Evolutionary conservation across 37 sponge, comb jelly and placozoan species (phyloP), one percentile per base, ranked within the genome.

Genomic region (Mnemiopsis leidyi): DNA sequence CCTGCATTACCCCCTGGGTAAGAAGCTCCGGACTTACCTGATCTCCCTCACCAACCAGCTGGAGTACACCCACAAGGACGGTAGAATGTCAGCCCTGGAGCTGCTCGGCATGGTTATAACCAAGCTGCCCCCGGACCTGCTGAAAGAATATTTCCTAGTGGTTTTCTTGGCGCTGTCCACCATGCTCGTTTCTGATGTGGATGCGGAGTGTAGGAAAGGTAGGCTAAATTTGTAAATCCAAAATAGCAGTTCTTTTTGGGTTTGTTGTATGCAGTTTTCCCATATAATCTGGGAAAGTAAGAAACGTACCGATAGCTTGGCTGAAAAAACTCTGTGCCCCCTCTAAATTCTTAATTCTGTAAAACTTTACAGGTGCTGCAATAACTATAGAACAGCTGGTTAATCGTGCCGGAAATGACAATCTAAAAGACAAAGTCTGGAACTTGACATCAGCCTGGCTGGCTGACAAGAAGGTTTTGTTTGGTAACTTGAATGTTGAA

Each of bases 1-100:
- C 16, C 79, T 85, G 1, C 90, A 85, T 25, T 85, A 85, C 48
- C 90, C 90, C 23, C 90, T 85, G 90, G 90, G 90, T 34, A 85
- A 85, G 90, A 85, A 85, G 61, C 25, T 85, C 61, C 61, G 61
- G 5, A 23, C 48, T n/a, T 23, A 32, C 40, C 21, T 38, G 3
- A 38, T 85, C 25, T 28, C 79, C 36, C 61, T 85, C 2, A 85
- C 90, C 23, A 28, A 85, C 38, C 90, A 85, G 36, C 90, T 85
- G 24, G 90, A 85, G 24, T 85, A 85, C 26, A 40, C 40, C 36
- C 79, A 77, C 90, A 85, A 85, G 30, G 90, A 85, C 23, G 90
- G 90, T 0, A 13, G 90, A n/a, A 16, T 85, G 16, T 85, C 90
- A 3, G 90, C 90, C 28, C 90, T 85, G 48, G 90, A 85, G 90